Evolutionary conservation across 2,888 invertebrate genomes (phyloP).

Genomic region (Neoitamus cyanurus): DNA sequence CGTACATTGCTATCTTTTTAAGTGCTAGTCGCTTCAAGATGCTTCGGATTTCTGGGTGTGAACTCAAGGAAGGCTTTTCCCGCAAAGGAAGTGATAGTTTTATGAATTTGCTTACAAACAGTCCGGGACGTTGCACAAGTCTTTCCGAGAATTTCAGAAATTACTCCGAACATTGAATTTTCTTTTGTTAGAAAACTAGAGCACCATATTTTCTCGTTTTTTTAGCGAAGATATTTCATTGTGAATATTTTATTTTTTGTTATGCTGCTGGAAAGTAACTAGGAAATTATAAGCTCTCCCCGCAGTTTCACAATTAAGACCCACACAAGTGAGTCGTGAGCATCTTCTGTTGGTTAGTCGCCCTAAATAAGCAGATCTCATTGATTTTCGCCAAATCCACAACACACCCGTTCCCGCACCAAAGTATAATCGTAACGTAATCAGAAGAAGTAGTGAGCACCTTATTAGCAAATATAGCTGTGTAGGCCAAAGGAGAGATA

Average conservation of each 20-base stretch:
- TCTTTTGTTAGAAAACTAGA: conserved; percentile 31
- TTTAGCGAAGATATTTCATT: not conserved
- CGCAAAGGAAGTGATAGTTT: not conserved
- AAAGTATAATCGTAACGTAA: not conserved
- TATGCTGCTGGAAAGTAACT: not conserved
- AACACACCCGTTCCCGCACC: not conserved
- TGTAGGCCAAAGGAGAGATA: not conserved
- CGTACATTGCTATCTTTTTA: not conserved
- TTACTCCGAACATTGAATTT: conserved; percentile 1
- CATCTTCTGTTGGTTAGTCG: not conserved
- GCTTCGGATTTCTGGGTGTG: not conserved
- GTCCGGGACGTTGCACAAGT: not conserved
- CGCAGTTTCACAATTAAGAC: not conserved
- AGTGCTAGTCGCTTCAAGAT: not conserved
- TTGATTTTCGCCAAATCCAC: not conserved
- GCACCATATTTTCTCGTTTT: not conserved
- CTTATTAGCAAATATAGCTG: not conserved
- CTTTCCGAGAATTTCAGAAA: not conserved
- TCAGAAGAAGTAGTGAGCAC: not conserved
- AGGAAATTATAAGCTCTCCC: not conserved
- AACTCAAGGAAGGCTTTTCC: not conserved
- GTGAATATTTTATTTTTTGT: not conserved
- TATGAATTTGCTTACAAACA: not conserved
- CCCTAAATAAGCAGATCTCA: not conserved
- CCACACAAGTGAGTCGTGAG: not conserved